Evolutionary conservation across 2,797 vertebrate species (phyloP).

Genomic region (Galagoides demidoff): DNA sequence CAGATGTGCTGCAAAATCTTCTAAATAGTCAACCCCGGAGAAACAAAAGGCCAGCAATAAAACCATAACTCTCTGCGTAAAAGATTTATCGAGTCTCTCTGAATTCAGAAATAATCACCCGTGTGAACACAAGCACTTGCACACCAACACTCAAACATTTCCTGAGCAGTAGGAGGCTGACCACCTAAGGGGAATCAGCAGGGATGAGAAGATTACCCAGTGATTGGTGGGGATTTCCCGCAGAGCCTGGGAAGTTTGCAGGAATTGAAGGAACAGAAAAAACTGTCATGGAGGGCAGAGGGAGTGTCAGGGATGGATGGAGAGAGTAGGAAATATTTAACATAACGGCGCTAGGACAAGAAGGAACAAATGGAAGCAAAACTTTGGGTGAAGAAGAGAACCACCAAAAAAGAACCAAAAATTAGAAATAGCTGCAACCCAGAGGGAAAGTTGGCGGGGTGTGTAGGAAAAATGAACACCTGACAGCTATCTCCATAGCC

Average conservation of each 20-base stretch:
- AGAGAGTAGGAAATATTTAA: neutral
- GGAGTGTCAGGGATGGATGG: neutral
- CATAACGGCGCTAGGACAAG: neutral
- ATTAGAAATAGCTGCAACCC: neutral
- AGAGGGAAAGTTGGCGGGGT: neutral
- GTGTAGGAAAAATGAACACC: neutral
- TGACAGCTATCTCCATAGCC: neutral
- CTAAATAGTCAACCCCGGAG: neutral
- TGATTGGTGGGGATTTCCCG: neutral
- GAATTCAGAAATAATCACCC: neutral
- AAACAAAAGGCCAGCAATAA: neutral
- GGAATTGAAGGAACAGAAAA: neutral
- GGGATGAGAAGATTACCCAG: too few species aligned
- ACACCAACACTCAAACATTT: neutral
- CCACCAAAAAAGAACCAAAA: neutral
- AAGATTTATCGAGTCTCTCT: neutral
- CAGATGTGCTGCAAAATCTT: slow-evolving; percentile 50
- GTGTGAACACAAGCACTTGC: neutral
- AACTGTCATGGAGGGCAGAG: neutral
- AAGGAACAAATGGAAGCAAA: neutral
- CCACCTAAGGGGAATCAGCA: neutral
- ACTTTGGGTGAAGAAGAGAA: neutral
- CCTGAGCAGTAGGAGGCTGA: neutral
- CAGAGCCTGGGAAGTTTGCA: neutral
- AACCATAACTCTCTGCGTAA: neutral